A percentile compares a stretch with the other conserved stretches of the same genome.
phyloP scores from a whole-genome alignment of 2,797 vertebrate species.

The Macrochelys suwanniensis region DNA sequence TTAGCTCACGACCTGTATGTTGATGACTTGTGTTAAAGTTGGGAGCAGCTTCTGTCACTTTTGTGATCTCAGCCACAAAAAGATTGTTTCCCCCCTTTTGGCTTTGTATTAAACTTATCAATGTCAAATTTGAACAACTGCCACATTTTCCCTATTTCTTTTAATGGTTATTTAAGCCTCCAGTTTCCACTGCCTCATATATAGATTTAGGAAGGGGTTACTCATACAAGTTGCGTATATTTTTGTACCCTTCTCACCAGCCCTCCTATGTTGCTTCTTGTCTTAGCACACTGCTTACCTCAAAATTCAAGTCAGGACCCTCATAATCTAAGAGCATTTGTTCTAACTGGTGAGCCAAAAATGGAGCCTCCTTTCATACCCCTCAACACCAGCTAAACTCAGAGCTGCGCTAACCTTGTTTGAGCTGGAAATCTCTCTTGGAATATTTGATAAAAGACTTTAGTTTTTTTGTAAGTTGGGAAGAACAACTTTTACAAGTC shows the following conservation, averaged over 20 bases:
- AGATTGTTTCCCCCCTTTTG: neutral
- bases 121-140: neutral
- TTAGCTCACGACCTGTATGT: neutral
- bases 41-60: neutral
- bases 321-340: neutral
- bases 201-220: neutral
- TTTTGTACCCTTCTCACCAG: neutral
- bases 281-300: neutral
- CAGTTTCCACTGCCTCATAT: neutral
- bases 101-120: neutral
- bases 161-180: neutral
- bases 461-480: neutral
- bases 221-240: neutral
- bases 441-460: too few species aligned
- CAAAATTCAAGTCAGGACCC: too few species aligned
- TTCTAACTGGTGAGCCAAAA: neutral
- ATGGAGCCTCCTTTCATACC: neutral
- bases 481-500: neutral
- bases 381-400: neutral
- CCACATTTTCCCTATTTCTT: neutral
- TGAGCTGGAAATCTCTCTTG: too few species aligned
- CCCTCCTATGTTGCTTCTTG: neutral
- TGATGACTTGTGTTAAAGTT: too few species aligned
- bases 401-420: neutral
- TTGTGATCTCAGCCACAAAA: neutral